These are phyloP conservation scores for Amazona ochrocephala DNA, from an alignment of 2,797 vertebrate species.

Conservation along the genomic window DNA sequence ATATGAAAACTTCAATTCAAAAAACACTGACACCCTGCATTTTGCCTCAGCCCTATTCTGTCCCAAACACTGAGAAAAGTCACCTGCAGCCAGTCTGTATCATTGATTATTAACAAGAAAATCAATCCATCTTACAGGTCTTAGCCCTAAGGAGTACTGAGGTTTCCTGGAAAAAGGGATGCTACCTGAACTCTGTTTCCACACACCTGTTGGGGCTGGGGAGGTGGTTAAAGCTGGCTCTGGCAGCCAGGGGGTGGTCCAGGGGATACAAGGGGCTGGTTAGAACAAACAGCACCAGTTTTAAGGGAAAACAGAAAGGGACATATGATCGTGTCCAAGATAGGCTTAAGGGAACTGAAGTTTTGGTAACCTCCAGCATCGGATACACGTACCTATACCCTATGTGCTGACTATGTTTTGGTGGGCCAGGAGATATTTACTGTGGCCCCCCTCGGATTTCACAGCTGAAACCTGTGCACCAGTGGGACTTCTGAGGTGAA, in stretches of 20 bases:
- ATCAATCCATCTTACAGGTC: fast-evolving
- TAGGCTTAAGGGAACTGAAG: not conserved
- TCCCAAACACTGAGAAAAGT: not conserved
- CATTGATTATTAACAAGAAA: not conserved
- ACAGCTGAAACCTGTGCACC: not conserved
- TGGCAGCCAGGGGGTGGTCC: not conserved
- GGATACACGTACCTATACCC: fast-evolving
- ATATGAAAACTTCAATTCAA: not conserved
- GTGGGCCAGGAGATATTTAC: not conserved
- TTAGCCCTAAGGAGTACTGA: not conserved
- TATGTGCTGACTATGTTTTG: fast-evolving
- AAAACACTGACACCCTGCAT: not conserved
- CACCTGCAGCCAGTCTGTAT: not conserved
- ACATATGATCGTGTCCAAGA: not conserved
- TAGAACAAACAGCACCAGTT: not conserved
- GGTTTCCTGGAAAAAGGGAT: not conserved
- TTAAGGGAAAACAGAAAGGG: not conserved
- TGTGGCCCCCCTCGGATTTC: fast-evolving
- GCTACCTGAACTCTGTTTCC: not conserved
- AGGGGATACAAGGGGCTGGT: not conserved
- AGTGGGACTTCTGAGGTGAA: not conserved
- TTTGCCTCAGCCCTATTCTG: not conserved
- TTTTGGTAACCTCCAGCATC: not conserved
- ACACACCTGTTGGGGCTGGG: not conserved
- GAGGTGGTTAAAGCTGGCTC: not conserved